Percentiles rank a stretch among this genome's conserved stretches.
These are phyloP conservation scores for Entomyzon cyanotis DNA, from an alignment of 2,113 vertebrate species.

Conservation along the genomic window DNA sequence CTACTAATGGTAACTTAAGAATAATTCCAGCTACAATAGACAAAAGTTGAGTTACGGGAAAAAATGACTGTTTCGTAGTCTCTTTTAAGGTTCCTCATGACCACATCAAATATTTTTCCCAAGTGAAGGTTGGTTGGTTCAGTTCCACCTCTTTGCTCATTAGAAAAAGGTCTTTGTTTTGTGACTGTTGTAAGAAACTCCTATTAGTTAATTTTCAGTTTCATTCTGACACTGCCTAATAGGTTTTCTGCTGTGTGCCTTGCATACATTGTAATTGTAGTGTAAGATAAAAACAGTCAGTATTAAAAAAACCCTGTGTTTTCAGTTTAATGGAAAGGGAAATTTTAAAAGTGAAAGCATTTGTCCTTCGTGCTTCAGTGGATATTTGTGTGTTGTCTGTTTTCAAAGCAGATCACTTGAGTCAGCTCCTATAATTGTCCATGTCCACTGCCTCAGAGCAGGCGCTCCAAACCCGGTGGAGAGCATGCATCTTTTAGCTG, in stretches of 20 bases:
- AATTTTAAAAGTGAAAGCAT: background rate
- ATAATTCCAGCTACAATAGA: background rate
- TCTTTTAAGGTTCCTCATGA: background rate
- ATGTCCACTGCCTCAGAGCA: background rate
- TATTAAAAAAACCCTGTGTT: background rate
- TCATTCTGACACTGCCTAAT: background rate
- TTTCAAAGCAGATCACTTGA: background rate
- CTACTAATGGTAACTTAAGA: background rate
- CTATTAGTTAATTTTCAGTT: background rate
- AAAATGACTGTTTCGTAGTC: background rate
- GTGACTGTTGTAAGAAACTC: background rate
- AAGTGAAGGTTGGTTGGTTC: background rate
- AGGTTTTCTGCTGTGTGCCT: background rate
- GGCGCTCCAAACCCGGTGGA: rapidly evolving
- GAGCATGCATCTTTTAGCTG: background rate
- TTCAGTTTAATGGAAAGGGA: background rate
- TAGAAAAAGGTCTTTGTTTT: background rate
- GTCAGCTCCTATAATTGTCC: background rate
- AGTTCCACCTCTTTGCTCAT: background rate
- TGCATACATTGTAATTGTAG: rapidly evolving
- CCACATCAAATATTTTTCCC: background rate
- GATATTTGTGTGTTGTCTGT: background rate
- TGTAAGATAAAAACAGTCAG: background rate
- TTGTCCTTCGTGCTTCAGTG: background rate
- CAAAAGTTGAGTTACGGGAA: background rate